A percentile compares a stretch with the other conserved stretches of the same genome.
Conservation (phyloP, 2,888 invertebrate species). For the Platynereis dumerilii region DNA sequence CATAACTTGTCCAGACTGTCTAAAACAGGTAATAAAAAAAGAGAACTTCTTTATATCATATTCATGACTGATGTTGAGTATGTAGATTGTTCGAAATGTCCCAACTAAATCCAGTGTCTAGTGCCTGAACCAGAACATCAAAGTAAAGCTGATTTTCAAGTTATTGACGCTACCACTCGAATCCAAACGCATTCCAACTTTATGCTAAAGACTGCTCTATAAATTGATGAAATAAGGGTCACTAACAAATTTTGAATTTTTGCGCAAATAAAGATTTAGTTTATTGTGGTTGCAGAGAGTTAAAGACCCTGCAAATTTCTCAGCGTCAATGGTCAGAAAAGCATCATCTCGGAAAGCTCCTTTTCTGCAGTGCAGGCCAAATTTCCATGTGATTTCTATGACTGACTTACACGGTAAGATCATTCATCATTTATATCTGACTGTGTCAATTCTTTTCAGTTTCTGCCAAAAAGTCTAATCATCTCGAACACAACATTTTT, state of each 20-base stretch:
- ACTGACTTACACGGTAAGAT: constrained; percentile 54
- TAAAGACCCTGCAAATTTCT: constrained; percentile 56
- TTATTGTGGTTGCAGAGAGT: constrained; percentile 40
- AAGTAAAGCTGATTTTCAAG: too few relatives aligned
- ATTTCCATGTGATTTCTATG: constrained; percentile 59
- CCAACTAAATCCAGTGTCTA: too few relatives aligned
- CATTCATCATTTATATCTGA: not conserved
- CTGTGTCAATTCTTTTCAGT: too few relatives aligned
- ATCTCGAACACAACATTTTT: too few relatives aligned
- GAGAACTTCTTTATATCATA: not conserved
- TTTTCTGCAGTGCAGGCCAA: constrained; percentile 60
- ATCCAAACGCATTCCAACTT: too few relatives aligned
- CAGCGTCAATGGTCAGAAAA: constrained; percentile 51
- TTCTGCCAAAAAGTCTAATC: not conserved
- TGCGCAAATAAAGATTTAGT: too few relatives aligned
- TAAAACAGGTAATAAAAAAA: constrained; percentile 41
- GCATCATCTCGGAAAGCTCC: constrained; percentile 58
- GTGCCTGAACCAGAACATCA: too few relatives aligned
- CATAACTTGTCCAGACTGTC: constrained; percentile 60
- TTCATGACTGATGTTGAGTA: not conserved
- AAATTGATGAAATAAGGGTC: too few relatives aligned
- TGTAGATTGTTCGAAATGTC: too few relatives aligned
- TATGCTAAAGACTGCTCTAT: too few relatives aligned
- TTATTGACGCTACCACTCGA: too few relatives aligned
- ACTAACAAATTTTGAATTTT: too few relatives aligned